Evolutionary conservation across 2,888 invertebrate genomes (phyloP).

Genomic region (Drosophila infuscata): DNA sequence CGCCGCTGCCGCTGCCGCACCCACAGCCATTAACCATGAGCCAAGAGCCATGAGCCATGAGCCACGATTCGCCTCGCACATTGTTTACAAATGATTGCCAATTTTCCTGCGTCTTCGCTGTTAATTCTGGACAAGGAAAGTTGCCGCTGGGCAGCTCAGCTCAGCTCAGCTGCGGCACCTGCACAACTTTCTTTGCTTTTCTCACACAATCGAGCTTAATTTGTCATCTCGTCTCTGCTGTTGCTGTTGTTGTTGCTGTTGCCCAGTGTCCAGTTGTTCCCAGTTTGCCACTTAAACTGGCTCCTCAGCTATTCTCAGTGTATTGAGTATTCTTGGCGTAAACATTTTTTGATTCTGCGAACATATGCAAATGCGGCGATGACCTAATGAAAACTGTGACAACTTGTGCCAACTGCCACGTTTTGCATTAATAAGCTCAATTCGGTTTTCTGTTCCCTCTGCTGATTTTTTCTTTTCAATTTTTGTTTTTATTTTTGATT

Average conservation of each 20-base stretch:
- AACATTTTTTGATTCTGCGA: conserved; percentile 50
- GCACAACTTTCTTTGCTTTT: conserved; percentile 72
- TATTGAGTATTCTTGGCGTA: conserved; percentile 15
- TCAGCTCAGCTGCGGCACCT: conserved; percentile 40
- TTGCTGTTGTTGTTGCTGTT: conserved; percentile 41
- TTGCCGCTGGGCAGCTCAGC: conserved; percentile 20
- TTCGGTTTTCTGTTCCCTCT: conserved; percentile 27
- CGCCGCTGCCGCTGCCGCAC: conserved; percentile 14
- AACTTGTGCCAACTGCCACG: conserved; percentile 71
- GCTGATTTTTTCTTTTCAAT: conserved; percentile 18
- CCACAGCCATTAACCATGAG: conserved; percentile 4
- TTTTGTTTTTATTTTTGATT: neutral
- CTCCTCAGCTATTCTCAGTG: neutral
- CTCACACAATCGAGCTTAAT: conserved; percentile 51
- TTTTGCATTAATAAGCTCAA: conserved; percentile 73
- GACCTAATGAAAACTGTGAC: conserved; percentile 79
- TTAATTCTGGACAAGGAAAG: conserved; percentile 59
- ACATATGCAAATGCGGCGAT: conserved; percentile 71
- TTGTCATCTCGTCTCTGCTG: conserved; percentile 31
- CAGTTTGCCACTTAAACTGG: conserved; percentile 1
- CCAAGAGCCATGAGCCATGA: neutral
- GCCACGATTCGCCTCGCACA: conserved; percentile 58
- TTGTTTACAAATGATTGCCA: conserved; percentile 79
- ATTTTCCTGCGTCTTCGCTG: conserved; percentile 53
- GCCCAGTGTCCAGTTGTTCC: conserved; percentile 21